phyloP scores from a whole-genome alignment of 2,888 invertebrate species.

The Cryptocephalus moraei region DNA sequence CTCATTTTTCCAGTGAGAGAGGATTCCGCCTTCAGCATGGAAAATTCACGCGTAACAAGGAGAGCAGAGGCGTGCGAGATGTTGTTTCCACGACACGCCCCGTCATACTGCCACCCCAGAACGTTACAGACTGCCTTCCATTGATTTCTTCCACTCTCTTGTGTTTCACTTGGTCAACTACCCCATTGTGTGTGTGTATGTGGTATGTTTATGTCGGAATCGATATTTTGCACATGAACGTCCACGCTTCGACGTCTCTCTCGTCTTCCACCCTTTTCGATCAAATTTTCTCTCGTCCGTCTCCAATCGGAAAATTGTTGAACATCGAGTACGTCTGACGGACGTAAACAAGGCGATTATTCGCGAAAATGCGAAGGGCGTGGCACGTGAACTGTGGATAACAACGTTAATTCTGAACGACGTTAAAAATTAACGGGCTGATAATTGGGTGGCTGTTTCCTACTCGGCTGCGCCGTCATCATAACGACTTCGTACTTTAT shows the following conservation, averaged over 20 bases:
- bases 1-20: background rate
- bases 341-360: too few relatives aligned
- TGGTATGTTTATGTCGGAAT: constrained; percentile 9
- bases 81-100: constrained; percentile 34
- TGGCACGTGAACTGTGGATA: too few relatives aligned
- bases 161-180: constrained; percentile 26
- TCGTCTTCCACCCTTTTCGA: too few relatives aligned
- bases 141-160: constrained; percentile 22
- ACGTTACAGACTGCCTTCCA: constrained; percentile 16
- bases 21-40: background rate
- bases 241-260: background rate
- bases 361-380: too few relatives aligned
- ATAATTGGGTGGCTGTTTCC: too few relatives aligned
- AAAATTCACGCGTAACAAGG: background rate
- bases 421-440: too few relatives aligned
- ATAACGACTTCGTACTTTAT: too few relatives aligned
- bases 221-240: constrained; percentile 18
- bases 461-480: too few relatives aligned
- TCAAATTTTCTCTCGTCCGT: too few relatives aligned
- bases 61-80: constrained; percentile 15
- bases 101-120: constrained; percentile 29
- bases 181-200: constrained; percentile 19
- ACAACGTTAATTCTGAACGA: too few relatives aligned
- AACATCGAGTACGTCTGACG: too few relatives aligned
- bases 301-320: too few relatives aligned